These are phyloP conservation scores for Beaufortia kweichowensis DNA, from an alignment of 2,113 vertebrate species.

Conservation along the genomic window DNA sequence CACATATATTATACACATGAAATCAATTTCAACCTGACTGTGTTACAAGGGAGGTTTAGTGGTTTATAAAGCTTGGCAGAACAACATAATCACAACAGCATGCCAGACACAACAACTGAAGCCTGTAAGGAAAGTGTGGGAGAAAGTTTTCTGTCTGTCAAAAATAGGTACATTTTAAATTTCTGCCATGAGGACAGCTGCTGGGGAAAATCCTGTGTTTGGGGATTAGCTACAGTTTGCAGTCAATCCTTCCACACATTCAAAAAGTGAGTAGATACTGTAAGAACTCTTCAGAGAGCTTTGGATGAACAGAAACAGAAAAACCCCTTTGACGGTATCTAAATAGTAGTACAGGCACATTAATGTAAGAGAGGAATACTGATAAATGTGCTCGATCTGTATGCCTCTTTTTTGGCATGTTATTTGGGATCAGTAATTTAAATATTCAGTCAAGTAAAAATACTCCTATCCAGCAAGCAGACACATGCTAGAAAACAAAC, in stretches of 20 bases:
- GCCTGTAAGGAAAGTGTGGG: not conserved
- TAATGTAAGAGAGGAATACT: not conserved
- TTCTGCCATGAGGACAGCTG: not conserved
- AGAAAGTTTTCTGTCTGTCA: slow-evolving; percentile 7
- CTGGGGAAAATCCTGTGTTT: not conserved
- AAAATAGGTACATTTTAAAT: not conserved
- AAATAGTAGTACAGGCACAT: slow-evolving; percentile 18
- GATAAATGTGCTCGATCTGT: not conserved
- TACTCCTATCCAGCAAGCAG: slow-evolving; percentile 30
- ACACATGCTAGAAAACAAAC: slow-evolving; percentile 38
- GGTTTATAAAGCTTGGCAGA: slow-evolving; percentile 21
- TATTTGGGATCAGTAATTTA: not conserved
- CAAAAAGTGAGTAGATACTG: slow-evolving; percentile 3
- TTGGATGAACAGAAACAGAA: not conserved
- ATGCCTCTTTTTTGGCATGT: not conserved
- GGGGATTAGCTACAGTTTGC: not conserved
- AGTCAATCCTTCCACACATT: not conserved
- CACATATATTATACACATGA: no score
- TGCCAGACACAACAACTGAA: no score
- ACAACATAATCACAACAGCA: not conserved
- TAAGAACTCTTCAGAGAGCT: not conserved
- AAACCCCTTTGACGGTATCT: not conserved
- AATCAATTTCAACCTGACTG: no score
- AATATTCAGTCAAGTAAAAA: slow-evolving; percentile 17
- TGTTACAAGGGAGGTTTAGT: not conserved